phyloP scores from a whole-genome alignment of 2,888 invertebrate species.

The Eulithis testata region DNA sequence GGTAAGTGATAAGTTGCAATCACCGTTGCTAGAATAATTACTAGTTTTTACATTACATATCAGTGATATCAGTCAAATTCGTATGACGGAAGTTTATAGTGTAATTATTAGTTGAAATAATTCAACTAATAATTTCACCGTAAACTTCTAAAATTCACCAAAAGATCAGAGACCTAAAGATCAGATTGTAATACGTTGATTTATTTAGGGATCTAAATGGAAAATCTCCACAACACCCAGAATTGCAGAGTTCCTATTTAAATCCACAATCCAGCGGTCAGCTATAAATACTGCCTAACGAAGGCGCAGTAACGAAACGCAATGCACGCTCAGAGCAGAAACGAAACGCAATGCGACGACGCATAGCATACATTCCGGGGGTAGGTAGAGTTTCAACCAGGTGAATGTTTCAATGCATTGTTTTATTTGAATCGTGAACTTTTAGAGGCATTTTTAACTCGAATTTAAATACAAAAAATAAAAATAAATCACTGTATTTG shows the following conservation, averaged over 20 bases:
- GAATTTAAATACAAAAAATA: no score
- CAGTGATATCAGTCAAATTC: no score
- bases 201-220: conserved; percentile 17
- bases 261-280: conserved; percentile 28
- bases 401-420: conserved; percentile 5
- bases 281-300: conserved; percentile 32
- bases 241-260: conserved; percentile 24
- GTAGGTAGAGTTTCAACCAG: conserved; percentile 10
- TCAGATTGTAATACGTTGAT: conserved; percentile 1
- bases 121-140: not conserved
- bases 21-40: no score
- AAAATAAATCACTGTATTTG: not conserved
- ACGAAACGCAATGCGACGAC: conserved; percentile 39
- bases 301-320: conserved; percentile 21
- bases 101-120: not conserved
- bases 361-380: conserved; percentile 33
- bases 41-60: no score
- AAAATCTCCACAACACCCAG: conserved; percentile 17
- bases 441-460: not conserved
- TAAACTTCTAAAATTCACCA: not conserved
- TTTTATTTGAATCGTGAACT: conserved; percentile 12
- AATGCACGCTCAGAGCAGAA: conserved; percentile 13
- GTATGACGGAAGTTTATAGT: no score
- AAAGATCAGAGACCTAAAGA: not conserved
- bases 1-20: no score